phyloP scores from a whole-genome alignment of 2,888 invertebrate genomes.

The Cataglyphis cursor region DNA sequence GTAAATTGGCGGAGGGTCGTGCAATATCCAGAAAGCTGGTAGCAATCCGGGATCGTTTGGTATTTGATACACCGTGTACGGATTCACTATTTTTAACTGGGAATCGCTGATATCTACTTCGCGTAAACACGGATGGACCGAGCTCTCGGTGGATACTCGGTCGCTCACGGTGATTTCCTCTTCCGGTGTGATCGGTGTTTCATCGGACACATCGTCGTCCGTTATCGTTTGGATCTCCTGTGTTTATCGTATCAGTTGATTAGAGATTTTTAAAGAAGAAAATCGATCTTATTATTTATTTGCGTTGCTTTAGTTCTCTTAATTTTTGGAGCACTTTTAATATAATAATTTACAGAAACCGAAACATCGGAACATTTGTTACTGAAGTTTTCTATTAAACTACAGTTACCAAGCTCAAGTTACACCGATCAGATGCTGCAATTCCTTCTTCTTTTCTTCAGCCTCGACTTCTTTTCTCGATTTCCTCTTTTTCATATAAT shows the following conservation, averaged over 20 bases:
- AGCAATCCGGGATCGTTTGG: conserved; percentile 79
- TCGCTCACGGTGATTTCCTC: conserved; percentile 17
- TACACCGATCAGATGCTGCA: conserved; percentile 73
- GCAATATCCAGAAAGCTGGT: conserved; percentile 77
- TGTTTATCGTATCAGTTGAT: neutral
- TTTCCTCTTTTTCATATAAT: conserved; percentile 30
- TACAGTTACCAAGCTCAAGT: conserved; percentile 54
- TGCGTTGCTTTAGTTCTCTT: neutral
- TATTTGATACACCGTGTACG: conserved; percentile 72
- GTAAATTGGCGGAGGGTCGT: conserved; percentile 68
- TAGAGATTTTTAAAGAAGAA: neutral
- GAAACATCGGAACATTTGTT: neutral
- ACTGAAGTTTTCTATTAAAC: conserved; percentile 20
- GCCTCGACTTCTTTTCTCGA: conserved; percentile 10
- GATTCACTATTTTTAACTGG: conserved; percentile 74
- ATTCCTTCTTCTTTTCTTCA: conserved; percentile 55
- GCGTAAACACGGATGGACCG: conserved; percentile 71
- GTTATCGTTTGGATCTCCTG: conserved; percentile 12
- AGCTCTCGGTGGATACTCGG: conserved; percentile 63
- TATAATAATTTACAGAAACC: neutral
- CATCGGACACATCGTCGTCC: conserved; percentile 51
- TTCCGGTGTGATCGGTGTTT: conserved; percentile 70
- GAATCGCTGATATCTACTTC: conserved; percentile 79
- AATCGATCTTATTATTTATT: neutral
- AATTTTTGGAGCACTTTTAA: conserved; percentile 3